These are phyloP conservation scores for Omphaloscelis lunosa DNA, from an alignment of 2,888 invertebrate species.

Conservation along the genomic window DNA sequence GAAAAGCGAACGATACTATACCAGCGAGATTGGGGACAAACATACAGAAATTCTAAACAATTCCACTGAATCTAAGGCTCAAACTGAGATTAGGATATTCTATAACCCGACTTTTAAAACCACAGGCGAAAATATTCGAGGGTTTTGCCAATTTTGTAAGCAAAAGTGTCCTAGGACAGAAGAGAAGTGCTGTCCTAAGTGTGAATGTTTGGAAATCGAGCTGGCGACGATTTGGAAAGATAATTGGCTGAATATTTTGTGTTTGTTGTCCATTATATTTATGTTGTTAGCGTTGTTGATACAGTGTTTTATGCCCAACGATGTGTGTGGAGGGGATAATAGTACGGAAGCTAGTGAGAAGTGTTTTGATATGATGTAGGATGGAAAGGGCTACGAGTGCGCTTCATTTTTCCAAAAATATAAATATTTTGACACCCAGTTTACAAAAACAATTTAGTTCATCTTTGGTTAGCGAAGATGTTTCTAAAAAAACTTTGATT, in stretches of 20 bases:
- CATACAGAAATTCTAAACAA: constrained; percentile 81
- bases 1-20: constrained; percentile 87
- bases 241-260: constrained; percentile 86
- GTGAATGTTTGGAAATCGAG: constrained; percentile 83
- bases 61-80: constrained; percentile 70
- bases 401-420: constrained; percentile 39
- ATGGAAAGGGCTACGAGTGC: rapidly evolving
- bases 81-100: constrained; percentile 86
- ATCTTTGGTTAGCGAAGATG: neutral
- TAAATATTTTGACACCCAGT: neutral
- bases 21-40: constrained; percentile 79
- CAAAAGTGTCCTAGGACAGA: constrained; percentile 82
- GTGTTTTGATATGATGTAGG: constrained; percentile 78
- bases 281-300: constrained; percentile 81
- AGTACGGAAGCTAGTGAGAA: constrained; percentile 68
- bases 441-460: too few relatives aligned
- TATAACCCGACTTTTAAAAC: constrained; percentile 87
- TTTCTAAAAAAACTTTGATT: neutral
- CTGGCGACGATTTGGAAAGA: constrained; percentile 82
- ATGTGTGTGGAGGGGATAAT: constrained; percentile 72
- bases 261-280: constrained; percentile 80
- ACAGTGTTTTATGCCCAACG: constrained; percentile 79
- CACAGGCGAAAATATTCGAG: constrained; percentile 73
- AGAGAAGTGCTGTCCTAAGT: constrained; percentile 82
- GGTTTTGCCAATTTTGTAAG: constrained; percentile 82